phyloP scores from a whole-genome alignment of 2,113 vertebrate species.

The Corydoras maculifer region DNA sequence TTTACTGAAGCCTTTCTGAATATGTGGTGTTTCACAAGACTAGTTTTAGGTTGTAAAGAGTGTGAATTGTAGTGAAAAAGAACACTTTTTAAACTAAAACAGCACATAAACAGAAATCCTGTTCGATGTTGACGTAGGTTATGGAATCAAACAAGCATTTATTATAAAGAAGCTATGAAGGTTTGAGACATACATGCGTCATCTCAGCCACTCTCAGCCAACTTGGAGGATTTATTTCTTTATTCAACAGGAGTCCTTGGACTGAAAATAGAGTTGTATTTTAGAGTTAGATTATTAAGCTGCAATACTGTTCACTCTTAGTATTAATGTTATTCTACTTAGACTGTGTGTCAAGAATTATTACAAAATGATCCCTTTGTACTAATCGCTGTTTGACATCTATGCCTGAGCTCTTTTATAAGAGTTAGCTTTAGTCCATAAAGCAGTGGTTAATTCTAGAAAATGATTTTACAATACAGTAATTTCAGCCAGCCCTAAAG shows the following conservation, averaged over 20 bases:
- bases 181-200: not conserved
- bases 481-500: no score
- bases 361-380: not conserved
- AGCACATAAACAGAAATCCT: not conserved
- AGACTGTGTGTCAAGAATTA: not conserved
- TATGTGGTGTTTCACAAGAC: no score
- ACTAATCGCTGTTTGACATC: not conserved
- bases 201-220: not conserved
- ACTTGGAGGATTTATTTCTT: not conserved
- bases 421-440: no score
- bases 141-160: not conserved
- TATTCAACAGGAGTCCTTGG: not conserved
- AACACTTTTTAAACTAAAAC: no score
- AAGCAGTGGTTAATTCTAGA: no score
- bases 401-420: no score
- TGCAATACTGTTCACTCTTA: not conserved
- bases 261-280: not conserved
- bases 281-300: not conserved
- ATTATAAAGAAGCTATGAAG: not conserved
- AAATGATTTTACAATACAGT: no score
- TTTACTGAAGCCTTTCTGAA: no score
- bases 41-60: no score
- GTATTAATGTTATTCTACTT: constrained; percentile 2
- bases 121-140: not conserved
- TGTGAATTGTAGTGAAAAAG: no score